These are phyloP conservation scores for Thereva nobilitata DNA, from an alignment of 2,888 invertebrate genomes.

Conservation along the genomic window DNA sequence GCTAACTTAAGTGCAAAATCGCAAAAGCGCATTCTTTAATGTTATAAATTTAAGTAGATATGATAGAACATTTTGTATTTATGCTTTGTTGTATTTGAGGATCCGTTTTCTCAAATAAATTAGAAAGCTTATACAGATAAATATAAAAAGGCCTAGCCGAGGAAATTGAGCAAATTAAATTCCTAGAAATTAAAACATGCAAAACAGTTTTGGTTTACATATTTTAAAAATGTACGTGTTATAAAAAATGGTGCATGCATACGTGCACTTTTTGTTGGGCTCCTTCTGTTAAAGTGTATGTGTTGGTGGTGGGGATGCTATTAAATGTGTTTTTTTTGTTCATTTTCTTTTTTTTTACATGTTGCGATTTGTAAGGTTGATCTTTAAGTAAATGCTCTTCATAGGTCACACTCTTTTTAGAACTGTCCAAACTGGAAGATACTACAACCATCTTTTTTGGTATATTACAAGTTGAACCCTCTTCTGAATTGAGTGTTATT, in stretches of 20 bases:
- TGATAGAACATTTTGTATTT: no score
- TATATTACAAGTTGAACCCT: conserved; percentile 62
- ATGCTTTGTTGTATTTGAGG: no score
- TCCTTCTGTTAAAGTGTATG: conserved; percentile 47
- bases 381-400: conserved; percentile 42
- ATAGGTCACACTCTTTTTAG: conserved; percentile 41
- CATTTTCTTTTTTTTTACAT: conserved; percentile 42
- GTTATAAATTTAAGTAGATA: no score
- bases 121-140: no score
- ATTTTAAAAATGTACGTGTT: no score
- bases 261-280: conserved; percentile 56
- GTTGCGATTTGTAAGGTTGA: conserved; percentile 42
- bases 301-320: conserved; percentile 35
- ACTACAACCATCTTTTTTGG: conserved; percentile 50
- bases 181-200: conserved; percentile 16
- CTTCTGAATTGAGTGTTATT: conserved; percentile 59
- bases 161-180: conserved; percentile 22
- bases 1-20: no score
- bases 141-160: not conserved
- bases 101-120: no score
- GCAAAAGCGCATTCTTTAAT: no score
- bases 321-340: conserved; percentile 39
- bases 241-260: conserved; percentile 49
- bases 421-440: conserved; percentile 44
- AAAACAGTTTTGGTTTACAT: not conserved